A percentile compares a stretch with the other conserved stretches of the same genome.
phyloP scores from a whole-genome alignment of 2,888 invertebrate species.

The Hypselothyrea guttata region DNA sequence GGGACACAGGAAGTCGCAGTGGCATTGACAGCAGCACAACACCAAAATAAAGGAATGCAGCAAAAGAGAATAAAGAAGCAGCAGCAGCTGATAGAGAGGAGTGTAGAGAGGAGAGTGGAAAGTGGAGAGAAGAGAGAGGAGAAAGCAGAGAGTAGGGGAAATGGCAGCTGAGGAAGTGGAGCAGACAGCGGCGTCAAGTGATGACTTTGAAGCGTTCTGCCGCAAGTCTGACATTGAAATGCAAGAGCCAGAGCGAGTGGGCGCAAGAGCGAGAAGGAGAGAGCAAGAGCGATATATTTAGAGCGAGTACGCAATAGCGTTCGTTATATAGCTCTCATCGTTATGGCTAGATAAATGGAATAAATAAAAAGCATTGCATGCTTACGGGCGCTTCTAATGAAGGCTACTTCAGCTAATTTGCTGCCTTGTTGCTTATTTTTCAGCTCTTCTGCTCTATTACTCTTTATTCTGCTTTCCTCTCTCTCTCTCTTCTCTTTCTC shows the following conservation, averaged over 20 bases:
- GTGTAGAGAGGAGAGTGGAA: conserved; percentile 22
- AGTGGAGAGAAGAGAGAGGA: neutral
- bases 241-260: neutral
- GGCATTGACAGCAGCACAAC: conserved; percentile 37
- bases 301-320: neutral
- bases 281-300: neutral
- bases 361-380: conserved; percentile 27
- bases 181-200: conserved; percentile 41
- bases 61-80: too few species aligned
- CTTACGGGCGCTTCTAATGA: conserved; percentile 35
- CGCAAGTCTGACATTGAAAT: conserved; percentile 37
- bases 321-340: too few species aligned
- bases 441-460: too few species aligned
- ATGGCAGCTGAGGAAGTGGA: conserved; percentile 26
- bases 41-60: conserved; percentile 12
- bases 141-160: neutral
- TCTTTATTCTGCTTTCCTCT: neutral
- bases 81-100: too few species aligned
- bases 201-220: conserved; percentile 57
- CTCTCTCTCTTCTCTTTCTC: neutral
- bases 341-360: neutral
- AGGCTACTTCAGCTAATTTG: conserved; percentile 27
- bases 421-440: conserved; percentile 1
- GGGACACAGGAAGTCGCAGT: conserved; percentile 31
- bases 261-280: neutral